Percentiles rank a stretch among this genome's conserved stretches.
Conservation (phyloP, 2,113 vertebrate species). For the Pedetes capensis region DNA sequence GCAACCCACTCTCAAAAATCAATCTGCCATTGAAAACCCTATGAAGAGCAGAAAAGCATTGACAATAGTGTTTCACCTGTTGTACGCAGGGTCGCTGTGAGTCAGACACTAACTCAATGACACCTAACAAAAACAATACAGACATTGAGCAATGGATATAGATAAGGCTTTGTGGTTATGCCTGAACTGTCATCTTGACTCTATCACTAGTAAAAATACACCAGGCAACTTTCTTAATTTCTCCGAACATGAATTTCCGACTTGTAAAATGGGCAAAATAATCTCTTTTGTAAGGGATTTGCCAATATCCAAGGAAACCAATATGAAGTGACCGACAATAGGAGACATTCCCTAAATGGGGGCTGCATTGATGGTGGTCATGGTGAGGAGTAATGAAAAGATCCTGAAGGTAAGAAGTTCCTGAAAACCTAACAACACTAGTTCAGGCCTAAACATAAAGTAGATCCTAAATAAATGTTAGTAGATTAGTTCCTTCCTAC, state of each 20-base stretch:
- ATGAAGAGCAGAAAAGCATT: too few species aligned
- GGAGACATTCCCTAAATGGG: background rate
- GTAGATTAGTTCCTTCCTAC: slow-evolving; percentile 22
- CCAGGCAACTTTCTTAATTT: background rate
- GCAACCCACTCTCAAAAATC: too few species aligned
- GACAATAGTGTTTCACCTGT: too few species aligned
- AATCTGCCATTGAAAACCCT: too few species aligned
- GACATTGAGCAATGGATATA: background rate
- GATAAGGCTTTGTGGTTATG: too few species aligned
- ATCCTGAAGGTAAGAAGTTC: background rate
- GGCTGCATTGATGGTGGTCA: too few species aligned
- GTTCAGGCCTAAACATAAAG: background rate
- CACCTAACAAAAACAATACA: too few species aligned
- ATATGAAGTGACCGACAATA: background rate
- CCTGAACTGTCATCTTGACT: background rate
- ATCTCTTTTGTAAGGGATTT: background rate
- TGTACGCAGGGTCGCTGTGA: too few species aligned
- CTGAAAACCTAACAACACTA: background rate
- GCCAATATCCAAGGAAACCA: background rate
- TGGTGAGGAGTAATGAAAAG: background rate
- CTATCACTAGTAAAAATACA: background rate
- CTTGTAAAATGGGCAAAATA: background rate
- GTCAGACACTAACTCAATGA: too few species aligned
- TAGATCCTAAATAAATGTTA: background rate
- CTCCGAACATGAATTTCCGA: background rate